A percentile compares a stretch with the other conserved stretches of the same genome.
phyloP scores from a whole-genome alignment of 35 echinoderm and acorn worm species.

The Eucidaris tribuloides region DNA sequence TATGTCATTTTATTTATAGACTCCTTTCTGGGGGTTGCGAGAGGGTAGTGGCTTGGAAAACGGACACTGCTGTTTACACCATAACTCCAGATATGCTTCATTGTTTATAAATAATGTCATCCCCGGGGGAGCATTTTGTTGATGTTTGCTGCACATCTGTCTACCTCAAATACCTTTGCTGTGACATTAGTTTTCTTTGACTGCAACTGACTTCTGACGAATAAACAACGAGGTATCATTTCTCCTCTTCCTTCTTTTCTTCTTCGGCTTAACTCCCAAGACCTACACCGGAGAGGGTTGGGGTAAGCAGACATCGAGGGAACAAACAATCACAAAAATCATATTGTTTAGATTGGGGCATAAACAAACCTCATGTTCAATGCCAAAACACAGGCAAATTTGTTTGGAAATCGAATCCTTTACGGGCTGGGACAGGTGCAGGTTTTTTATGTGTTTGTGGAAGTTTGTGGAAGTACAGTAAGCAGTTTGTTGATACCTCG shows the following conservation, averaged over 20 bases:
- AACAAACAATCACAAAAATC: conserved; percentile 18
- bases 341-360: conserved; percentile 20
- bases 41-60: neutral
- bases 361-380: conserved; percentile 23
- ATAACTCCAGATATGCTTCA: conserved; percentile 18
- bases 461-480: no score
- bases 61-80: conserved; percentile 18
- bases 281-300: conserved; percentile 16
- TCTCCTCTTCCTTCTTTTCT: no score
- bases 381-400: conserved; percentile 30
- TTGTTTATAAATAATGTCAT: conserved; percentile 38
- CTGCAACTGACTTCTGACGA: no score
- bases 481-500: no score
- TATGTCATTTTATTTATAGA: no score
- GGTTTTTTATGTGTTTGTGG: no score
- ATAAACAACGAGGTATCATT: no score
- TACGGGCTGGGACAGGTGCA: no score
- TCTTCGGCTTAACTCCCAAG: no score
- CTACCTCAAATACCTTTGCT: conserved; percentile 8
- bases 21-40: neutral
- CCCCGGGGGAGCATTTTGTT: conserved; percentile 37
- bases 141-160: conserved; percentile 27
- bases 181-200: conserved; percentile 31
- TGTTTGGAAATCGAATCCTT: conserved; percentile 29
- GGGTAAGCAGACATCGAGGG: no score